These are phyloP conservation scores for Stictonetta naevosa DNA, from an alignment of 2,113 vertebrate species.

Conservation along the genomic window DNA sequence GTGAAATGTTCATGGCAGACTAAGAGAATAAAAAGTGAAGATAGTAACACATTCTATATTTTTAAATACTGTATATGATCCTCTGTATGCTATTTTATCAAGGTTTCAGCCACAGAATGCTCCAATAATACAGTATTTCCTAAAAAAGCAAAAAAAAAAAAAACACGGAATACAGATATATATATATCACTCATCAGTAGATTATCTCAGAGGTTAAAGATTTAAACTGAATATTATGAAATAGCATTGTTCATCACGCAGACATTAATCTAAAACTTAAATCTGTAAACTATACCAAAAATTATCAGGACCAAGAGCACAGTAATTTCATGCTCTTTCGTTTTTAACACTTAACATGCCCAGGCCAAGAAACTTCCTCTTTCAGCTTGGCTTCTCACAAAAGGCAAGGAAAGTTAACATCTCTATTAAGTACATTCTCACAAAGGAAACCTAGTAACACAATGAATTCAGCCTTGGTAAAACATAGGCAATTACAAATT, in stretches of 20 bases:
- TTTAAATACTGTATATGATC: neutral
- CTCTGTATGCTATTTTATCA: neutral
- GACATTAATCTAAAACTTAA: neutral
- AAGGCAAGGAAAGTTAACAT: neutral
- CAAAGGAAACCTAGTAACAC: neutral
- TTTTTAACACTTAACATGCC: neutral
- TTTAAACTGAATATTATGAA: neutral
- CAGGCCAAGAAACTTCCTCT: neutral
- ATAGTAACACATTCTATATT: neutral
- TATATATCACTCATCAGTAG: neutral
- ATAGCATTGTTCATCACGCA: neutral
- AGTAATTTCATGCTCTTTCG: neutral
- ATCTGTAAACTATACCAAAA: neutral
- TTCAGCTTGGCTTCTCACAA: neutral
- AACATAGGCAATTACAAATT: neutral
- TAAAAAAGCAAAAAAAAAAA: fast-evolving
- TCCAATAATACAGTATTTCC: neutral
- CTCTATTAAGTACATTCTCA: neutral
- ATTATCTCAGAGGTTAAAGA: neutral
- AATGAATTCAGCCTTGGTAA: fast-evolving
- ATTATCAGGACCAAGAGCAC: neutral
- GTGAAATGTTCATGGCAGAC: neutral
- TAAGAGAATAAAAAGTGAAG: neutral
- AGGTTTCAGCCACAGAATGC: neutral
- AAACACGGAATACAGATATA: fast-evolving